phyloP scores from a whole-genome alignment of 2,113 vertebrate species.

The Melanocharis versteri region DNA sequence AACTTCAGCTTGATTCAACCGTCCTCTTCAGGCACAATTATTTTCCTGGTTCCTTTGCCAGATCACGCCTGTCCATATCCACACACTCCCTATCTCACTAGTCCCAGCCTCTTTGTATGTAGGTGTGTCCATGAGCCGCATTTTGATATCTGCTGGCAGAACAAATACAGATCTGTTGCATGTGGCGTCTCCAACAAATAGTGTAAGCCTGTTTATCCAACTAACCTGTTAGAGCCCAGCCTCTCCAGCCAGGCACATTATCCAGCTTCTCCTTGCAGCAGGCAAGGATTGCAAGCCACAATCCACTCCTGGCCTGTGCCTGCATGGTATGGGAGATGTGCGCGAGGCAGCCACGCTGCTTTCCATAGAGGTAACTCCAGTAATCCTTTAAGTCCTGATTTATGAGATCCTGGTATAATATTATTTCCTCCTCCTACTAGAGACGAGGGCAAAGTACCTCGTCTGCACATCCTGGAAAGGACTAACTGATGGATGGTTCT shows the following conservation, averaged over 20 bases:
- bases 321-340: fast-evolving
- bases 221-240: background rate
- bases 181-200: background rate
- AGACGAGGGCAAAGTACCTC: background rate
- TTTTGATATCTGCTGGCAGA: background rate
- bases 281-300: background rate
- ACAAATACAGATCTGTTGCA: background rate
- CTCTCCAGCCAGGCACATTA: background rate
- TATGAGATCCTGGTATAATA: background rate
- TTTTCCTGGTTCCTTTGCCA: background rate
- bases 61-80: background rate
- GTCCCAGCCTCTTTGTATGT: background rate
- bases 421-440: background rate
- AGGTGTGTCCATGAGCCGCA: background rate
- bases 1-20: background rate
- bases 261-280: background rate
- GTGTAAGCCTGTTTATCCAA: background rate
- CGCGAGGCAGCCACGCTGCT: background rate
- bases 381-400: background rate
- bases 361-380: background rate
- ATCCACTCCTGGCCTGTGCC: background rate
- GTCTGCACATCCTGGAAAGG: background rate
- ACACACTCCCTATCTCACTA: background rate
- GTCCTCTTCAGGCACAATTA: background rate
- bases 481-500: background rate